These are phyloP conservation scores for Aurelia coerulea DNA, from an alignment of 30 jellyfish, hydroid and myxozoan species.

Conservation along the genomic window DNA sequence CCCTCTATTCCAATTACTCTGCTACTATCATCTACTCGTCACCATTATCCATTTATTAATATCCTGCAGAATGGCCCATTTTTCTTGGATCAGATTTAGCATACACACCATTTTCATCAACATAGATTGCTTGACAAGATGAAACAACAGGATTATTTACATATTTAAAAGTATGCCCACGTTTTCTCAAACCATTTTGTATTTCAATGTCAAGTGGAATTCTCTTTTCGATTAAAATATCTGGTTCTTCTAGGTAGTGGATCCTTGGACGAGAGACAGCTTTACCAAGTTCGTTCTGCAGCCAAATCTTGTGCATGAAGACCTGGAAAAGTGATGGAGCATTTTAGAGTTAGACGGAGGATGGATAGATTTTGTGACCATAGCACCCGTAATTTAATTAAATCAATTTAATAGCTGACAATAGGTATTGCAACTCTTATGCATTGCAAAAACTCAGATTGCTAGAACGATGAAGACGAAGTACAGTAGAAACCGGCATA, in stretches of 20 bases:
- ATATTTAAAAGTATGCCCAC: conserved; percentile 52
- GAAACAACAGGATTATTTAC: conserved; percentile 63
- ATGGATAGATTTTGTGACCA: too few species aligned
- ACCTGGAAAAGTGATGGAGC: conserved; percentile 18
- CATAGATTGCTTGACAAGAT: conserved; percentile 72
- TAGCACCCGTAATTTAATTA: too few species aligned
- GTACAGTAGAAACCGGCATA: too few species aligned
- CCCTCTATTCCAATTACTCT: too few species aligned
- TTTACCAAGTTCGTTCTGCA: conserved; percentile 58
- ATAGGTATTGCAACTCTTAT: too few species aligned
- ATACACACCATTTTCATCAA: conserved; percentile 50
- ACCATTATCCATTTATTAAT: background rate
- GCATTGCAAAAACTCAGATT: too few species aligned
- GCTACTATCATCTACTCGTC: too few species aligned
- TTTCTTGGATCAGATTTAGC: conserved; percentile 84
- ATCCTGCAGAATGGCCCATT: conserved; percentile 88
- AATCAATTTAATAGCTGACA: too few species aligned
- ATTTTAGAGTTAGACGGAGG: too few species aligned
- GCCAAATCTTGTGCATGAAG: conserved; percentile 63
- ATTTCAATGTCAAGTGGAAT: conserved; percentile 22
- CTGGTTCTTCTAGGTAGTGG: conserved; percentile 75
- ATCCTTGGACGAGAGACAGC: conserved; percentile 78
- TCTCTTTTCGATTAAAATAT: conserved; percentile 43
- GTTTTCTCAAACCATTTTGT: conserved; percentile 37
- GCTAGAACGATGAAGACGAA: too few species aligned